Evolutionary conservation across 2,797 vertebrate genomes (phyloP).

Genomic region (Microctenopoma lineatum): DNA sequence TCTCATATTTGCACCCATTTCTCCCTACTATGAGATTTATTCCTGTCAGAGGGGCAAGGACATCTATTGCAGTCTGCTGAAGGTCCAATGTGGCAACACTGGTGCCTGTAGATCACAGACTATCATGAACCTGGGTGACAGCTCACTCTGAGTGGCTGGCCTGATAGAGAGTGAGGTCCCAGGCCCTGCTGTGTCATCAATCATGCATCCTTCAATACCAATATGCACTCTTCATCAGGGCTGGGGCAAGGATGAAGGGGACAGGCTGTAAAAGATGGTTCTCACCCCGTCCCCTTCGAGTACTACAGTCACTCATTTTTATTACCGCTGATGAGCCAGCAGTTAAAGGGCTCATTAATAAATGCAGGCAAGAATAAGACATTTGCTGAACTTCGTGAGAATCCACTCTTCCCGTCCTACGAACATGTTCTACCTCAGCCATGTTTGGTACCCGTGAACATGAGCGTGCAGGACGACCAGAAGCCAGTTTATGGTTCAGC

Average conservation of each 20-base stretch:
- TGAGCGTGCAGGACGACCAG: not conserved
- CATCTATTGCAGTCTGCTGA: slow-evolving; percentile 63
- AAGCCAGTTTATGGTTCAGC: slow-evolving; percentile 14
- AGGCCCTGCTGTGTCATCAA: slow-evolving; percentile 57
- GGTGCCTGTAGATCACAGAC: slow-evolving; percentile 74
- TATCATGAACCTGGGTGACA: slow-evolving; percentile 74
- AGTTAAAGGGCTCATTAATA: slow-evolving; percentile 78
- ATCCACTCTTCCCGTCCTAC: not conserved
- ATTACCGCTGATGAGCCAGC: slow-evolving; percentile 70
- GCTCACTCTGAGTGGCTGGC: slow-evolving; percentile 70
- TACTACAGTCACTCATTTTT: slow-evolving; percentile 66
- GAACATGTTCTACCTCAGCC: slow-evolving; percentile 14
- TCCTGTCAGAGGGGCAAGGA: slow-evolving; percentile 72
- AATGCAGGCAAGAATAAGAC: slow-evolving; percentile 56
- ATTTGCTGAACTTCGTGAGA: slow-evolving; percentile 47
- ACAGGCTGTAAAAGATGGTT: slow-evolving; percentile 71
- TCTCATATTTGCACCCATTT: slow-evolving; percentile 31
- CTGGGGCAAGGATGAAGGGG: slow-evolving; percentile 60
- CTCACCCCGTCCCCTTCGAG: slow-evolving; percentile 37
- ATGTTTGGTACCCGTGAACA: slow-evolving; percentile 11
- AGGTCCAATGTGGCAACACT: slow-evolving; percentile 54
- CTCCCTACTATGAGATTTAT: slow-evolving; percentile 60
- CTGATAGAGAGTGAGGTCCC: slow-evolving; percentile 58
- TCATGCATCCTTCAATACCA: slow-evolving; percentile 68
- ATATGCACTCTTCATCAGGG: slow-evolving; percentile 67